Base-by-base conservation (phyloP, 2,797 vertebrate genomes). In the Nasua narica region DNA sequence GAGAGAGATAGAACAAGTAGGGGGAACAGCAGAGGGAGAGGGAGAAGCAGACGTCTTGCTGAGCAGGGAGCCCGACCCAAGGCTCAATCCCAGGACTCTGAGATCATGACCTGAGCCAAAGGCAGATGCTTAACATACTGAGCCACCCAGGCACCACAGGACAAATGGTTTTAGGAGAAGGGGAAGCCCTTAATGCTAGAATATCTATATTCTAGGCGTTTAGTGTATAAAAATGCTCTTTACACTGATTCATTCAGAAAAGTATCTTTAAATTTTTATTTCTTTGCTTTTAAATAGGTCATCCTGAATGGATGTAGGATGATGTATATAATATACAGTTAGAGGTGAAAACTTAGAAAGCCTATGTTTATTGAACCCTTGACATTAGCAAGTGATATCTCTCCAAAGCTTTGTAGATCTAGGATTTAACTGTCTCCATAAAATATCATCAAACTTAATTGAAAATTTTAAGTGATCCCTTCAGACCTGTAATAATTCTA, bases 211-310 rank as follows among this genome's bases (percentile, higher is more conserved):
- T 90, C 15, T 74, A 48, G 58, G 27, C 15, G 69, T 60, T 82
- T 94, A 50, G 15, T 83, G 19, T 32, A 40, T 95, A 87, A 78
- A 93, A 93, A 92, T 90, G 32, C 7, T 87, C 32, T 85, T 91
- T 82, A 87, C 14, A 32, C 62, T 77, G 23, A 11, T 7, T 76
- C 6, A 83, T 7, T 92, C n/a, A 93, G 62, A 76, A 93, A 90
- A 93, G 0, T 54, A 35, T 78, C 52, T 96, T 97, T 94, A 85
- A 95, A 82, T 94, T 96, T 95, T 56, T 18, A 90, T 85, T 50
- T 6, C 46, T 81, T 0, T 92, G 27, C 43, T 86, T 91, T 76
- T 77, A 94, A 95, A 81, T 96, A 8, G 5, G n/a, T 82, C n/a
- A 56, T 92, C 5, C 19, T 93, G 32, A 3, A 15, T 77, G 46